phyloP scores from a whole-genome alignment of 37 sponge, comb jelly and placozoan species.

The Hormiphora californensis region DNA sequence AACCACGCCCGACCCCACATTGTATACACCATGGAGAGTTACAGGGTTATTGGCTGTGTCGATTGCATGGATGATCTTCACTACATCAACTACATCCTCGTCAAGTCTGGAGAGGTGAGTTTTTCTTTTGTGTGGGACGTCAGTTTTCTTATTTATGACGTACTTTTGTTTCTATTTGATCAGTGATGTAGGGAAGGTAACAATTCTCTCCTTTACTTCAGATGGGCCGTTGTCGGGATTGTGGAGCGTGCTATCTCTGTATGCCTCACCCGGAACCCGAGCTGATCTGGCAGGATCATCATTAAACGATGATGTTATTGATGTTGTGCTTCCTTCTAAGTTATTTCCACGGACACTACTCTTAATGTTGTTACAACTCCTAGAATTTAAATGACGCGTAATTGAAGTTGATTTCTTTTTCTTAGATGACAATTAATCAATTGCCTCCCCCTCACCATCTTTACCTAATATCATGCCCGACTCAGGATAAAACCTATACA shows the following conservation, averaged over 20 bases:
- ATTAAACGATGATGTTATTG: too few species aligned
- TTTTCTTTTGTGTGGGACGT: too few species aligned
- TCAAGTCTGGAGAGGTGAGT: constrained; percentile 2
- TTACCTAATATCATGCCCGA: too few species aligned
- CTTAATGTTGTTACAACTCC: too few species aligned
- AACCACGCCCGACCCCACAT: constrained; percentile 17
- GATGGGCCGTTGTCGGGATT: constrained; percentile 40
- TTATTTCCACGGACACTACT: too few species aligned
- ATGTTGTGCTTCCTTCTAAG: too few species aligned
- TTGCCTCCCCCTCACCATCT: too few species aligned
- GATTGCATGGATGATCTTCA: constrained; percentile 47
- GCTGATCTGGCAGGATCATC: constrained; percentile 46
- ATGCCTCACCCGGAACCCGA: constrained; percentile 40
- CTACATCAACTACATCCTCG: constrained; percentile 30
- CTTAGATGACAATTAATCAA: too few species aligned
- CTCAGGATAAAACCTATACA: too few species aligned
- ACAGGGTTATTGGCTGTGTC: constrained; percentile 35
- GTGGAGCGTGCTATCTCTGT: background rate
- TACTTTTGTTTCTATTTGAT: background rate
- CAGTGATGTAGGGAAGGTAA: too few species aligned
- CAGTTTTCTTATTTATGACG: background rate
- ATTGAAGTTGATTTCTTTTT: too few species aligned
- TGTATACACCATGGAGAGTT: constrained; percentile 33
- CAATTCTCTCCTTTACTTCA: background rate
- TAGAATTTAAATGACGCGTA: too few species aligned